Percentiles rank a stretch among this genome's conserved stretches.
Evolutionary conservation across 2,113 vertebrate genomes (phyloP).

Genomic region (Caranx ignobilis): DNA sequence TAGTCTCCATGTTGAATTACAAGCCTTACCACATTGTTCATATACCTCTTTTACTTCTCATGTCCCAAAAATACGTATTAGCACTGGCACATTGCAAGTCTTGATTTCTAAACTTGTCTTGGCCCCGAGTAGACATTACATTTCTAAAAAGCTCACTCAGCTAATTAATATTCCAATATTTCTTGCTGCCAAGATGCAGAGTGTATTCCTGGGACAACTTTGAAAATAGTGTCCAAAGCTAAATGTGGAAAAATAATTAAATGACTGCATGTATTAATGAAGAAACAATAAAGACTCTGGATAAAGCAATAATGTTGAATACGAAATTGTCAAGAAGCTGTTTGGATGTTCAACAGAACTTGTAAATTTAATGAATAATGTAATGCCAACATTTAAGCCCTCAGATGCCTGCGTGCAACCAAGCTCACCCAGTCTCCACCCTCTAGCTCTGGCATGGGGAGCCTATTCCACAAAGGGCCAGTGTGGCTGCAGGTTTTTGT

Average conservation of each 20-base stretch:
- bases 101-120: neutral
- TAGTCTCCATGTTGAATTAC: neutral
- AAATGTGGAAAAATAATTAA: neutral
- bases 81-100: neutral
- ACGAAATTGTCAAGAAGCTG: neutral
- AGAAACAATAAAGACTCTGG: neutral
- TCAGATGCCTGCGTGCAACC: neutral
- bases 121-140: neutral
- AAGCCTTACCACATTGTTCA: neutral
- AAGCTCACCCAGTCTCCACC: neutral
- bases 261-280: neutral
- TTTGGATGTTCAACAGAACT: neutral
- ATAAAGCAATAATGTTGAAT: neutral
- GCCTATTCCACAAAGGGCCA: too few relatives aligned
- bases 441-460: neutral
- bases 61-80: neutral
- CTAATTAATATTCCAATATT: conserved; percentile 1
- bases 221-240: neutral
- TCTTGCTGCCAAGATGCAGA: neutral
- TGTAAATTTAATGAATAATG: neutral
- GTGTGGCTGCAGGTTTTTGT: too few relatives aligned
- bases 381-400: neutral
- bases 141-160: conserved; percentile 7
- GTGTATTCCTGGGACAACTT: neutral
- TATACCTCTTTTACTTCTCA: neutral